phyloP scores from a whole-genome alignment of 2,797 vertebrate species.

The Erethizon dorsatum region DNA sequence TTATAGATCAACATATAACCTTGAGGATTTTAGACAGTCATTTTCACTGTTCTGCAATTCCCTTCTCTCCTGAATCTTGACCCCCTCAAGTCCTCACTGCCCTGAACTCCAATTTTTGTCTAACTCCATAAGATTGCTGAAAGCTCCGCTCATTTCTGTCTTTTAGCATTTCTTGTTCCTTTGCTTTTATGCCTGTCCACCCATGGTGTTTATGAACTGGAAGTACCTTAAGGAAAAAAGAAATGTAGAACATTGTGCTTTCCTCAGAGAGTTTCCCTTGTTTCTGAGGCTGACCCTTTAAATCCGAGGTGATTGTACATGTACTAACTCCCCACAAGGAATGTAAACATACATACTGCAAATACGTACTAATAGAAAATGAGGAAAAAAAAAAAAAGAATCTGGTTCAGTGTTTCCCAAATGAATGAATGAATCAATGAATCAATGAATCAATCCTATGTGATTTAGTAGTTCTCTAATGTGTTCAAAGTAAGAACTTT shows the following conservation, averaged over 20 bases:
- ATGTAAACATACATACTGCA: neutral
- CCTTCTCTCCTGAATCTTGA: neutral
- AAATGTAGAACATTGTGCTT: neutral
- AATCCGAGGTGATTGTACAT: neutral
- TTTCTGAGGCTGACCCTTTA: constrained; percentile 20
- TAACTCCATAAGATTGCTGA: neutral
- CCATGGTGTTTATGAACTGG: neutral
- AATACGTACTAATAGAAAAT: neutral
- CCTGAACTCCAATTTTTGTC: constrained; percentile 9
- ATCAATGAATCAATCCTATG: neutral
- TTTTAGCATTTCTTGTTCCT: neutral
- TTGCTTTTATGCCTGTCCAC: neutral
- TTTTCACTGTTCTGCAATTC: neutral
- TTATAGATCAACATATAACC: constrained; percentile 16
- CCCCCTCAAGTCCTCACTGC: neutral
- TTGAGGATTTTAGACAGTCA: neutral
- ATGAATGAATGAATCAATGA: neutral
- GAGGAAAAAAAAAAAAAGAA: neutral
- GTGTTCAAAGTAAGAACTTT: neutral
- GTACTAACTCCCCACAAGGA: neutral
- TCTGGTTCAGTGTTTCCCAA: neutral
- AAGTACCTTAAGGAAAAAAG: constrained; percentile 17
- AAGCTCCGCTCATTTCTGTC: neutral
- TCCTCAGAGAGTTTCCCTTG: neutral
- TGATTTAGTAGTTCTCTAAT: neutral